These are phyloP conservation scores for Anas platyrhynchos DNA, from an alignment of 2,113 vertebrate genomes.

Conservation along the genomic window DNA sequence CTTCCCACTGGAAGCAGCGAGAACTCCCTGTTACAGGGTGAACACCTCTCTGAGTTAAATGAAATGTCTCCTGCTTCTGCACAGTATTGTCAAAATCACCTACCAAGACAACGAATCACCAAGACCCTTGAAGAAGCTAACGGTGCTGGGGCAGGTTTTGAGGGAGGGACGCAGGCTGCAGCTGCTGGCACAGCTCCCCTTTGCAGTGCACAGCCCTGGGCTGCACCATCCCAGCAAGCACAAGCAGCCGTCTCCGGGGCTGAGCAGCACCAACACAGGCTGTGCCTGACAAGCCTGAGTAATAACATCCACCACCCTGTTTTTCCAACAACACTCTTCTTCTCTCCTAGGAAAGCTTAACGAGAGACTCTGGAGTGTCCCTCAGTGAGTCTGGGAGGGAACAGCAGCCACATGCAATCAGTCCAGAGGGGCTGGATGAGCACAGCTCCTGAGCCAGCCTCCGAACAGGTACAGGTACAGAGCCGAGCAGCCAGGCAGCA, in stretches of 20 bases:
- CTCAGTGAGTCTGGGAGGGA: rapidly evolving
- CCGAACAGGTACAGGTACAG: rapidly evolving
- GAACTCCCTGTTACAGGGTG: background rate
- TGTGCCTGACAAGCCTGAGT: background rate
- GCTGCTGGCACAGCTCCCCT: background rate
- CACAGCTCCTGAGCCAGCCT: background rate
- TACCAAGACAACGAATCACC: background rate
- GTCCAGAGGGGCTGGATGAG: background rate
- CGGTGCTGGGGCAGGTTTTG: background rate
- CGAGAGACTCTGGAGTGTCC: background rate
- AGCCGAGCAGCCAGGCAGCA: background rate
- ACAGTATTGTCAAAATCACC: background rate
- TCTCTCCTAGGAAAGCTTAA: background rate
- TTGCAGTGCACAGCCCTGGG: background rate
- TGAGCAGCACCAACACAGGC: background rate
- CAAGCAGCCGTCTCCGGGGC: background rate
- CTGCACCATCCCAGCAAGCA: background rate
- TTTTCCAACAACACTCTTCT: background rate
- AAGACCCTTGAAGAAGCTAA: background rate
- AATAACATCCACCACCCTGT: rapidly evolving
- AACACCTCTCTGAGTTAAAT: background rate
- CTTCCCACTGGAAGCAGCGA: background rate
- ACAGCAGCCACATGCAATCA: background rate
- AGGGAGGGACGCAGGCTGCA: background rate
- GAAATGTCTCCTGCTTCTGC: background rate